Percentiles rank a stretch among this genome's conserved stretches.
phyloP scores from a whole-genome alignment of 2,888 invertebrate species.

The Drosophila cognata region DNA sequence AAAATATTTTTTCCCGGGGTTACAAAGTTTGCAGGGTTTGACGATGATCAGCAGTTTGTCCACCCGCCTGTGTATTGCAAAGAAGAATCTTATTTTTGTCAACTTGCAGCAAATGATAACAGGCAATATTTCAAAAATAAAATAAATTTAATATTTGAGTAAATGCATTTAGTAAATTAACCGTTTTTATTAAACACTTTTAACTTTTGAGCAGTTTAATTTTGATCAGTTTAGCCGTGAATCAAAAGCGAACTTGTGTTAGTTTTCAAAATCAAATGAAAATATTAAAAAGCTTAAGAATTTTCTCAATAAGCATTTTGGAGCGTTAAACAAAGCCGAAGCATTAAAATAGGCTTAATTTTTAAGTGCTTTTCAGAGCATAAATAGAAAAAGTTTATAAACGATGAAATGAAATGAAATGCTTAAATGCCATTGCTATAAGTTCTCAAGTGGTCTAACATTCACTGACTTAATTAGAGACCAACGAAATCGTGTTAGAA shows the following conservation, averaged over 20 bases:
- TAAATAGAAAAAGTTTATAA: neutral
- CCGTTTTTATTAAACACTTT: neutral
- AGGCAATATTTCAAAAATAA: neutral
- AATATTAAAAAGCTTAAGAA: neutral
- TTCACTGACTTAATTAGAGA: slow-evolving; percentile 16
- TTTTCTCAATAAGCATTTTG: neutral
- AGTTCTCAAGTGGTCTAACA: neutral
- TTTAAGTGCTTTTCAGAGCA: neutral
- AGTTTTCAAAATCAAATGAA: neutral
- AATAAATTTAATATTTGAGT: neutral
- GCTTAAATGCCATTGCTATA: neutral
- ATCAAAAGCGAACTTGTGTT: neutral
- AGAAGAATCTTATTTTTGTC: neutral
- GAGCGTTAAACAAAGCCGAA: neutral
- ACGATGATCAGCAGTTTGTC: slow-evolving; percentile 36
- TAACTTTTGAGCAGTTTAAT: neutral
- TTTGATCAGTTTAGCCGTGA: neutral
- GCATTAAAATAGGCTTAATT: neutral
- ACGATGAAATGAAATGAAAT: neutral
- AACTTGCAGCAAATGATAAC: neutral
- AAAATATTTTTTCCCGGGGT: slow-evolving; percentile 16
- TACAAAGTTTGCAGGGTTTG: slow-evolving; percentile 51
- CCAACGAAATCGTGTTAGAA: slow-evolving; percentile 11
- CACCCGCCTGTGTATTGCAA: slow-evolving; percentile 14
- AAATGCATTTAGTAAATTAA: neutral